Conservation (phyloP, 2,888 invertebrate species). For the Orthonychiurus folsomi region DNA sequence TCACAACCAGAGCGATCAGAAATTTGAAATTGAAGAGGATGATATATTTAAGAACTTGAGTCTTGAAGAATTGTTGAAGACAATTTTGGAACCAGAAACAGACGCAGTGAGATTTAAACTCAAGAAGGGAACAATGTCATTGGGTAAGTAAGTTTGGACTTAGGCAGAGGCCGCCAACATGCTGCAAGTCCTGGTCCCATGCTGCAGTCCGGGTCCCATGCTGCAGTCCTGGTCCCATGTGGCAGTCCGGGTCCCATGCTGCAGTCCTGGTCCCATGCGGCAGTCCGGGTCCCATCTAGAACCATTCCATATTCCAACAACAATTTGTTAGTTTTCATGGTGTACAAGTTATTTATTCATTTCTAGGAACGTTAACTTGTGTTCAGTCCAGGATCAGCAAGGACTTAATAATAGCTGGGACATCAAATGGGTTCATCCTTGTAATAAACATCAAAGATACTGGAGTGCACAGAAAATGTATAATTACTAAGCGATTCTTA, state of each 20-base stretch:
- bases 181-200: too few relatives aligned
- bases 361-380: constrained; percentile 32
- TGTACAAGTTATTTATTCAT: too few relatives aligned
- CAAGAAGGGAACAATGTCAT: constrained; percentile 28
- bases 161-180: constrained; percentile 18
- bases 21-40: background rate
- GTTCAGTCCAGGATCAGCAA: constrained; percentile 20
- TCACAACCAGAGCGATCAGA: background rate
- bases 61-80: constrained; percentile 20
- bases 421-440: constrained; percentile 30
- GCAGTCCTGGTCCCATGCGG: too few relatives aligned
- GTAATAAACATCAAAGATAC: constrained; percentile 21
- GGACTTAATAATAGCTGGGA: constrained; percentile 31
- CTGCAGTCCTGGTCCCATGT: too few relatives aligned
- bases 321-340: too few relatives aligned
- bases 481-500: constrained; percentile 23
- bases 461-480: background rate
- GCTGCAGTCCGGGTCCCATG: too few relatives aligned
- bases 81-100: constrained; percentile 25
- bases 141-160: constrained; percentile 30
- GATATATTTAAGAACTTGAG: background rate
- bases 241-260: too few relatives aligned
- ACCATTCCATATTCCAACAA: too few relatives aligned
- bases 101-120: constrained; percentile 30
- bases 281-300: too few relatives aligned